Evolutionary conservation across 2,888 invertebrate genomes (phyloP).

Genomic region (Amphipyra berbera): DNA sequence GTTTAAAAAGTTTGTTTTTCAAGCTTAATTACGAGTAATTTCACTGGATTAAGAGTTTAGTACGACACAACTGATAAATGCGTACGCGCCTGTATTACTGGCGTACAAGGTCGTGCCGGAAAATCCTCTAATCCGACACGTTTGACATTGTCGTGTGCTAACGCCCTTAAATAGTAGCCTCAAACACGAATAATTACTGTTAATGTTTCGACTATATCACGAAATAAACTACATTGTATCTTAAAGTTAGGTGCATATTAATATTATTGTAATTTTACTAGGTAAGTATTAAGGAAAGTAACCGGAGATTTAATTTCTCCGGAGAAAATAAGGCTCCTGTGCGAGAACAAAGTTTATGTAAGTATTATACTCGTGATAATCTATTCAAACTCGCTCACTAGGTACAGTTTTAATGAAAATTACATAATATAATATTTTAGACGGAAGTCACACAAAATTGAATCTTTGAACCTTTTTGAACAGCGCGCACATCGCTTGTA

Average conservation of each 20-base stretch:
- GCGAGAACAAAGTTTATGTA: constrained; percentile 26
- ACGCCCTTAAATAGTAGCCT: constrained; percentile 10
- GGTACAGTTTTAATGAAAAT: constrained; percentile 1
- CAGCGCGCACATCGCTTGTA: constrained; percentile 51
- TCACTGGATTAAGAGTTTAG: constrained; percentile 14
- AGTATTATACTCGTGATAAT: constrained; percentile 23
- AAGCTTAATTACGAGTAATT: constrained; percentile 11
- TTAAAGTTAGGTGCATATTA: constrained; percentile 26
- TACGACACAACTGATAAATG: constrained; percentile 4
- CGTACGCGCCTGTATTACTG: constrained; percentile 1
- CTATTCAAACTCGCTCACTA: constrained; percentile 18
- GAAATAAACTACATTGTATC: constrained; percentile 8
- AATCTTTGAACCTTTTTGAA: constrained; percentile 39
- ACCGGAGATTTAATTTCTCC: constrained; percentile 23
- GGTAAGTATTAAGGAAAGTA: constrained; percentile 40
- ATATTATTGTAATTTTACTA: constrained; percentile 25
- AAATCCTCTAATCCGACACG: constrained; percentile 43
- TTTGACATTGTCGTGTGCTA: constrained; percentile 28
- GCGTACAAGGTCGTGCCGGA: constrained; percentile 15
- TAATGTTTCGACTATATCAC: constrained; percentile 4
- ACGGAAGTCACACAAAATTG: too few relatives aligned
- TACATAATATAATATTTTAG: not conserved
- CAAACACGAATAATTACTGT: constrained; percentile 1
- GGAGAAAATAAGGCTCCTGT: constrained; percentile 48
- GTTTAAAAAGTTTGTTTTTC: constrained; percentile 53